Evolutionary conservation across 1,140 invertebrate species (phyloP), one percentile per base, ranked within the genome.

Genomic region (Drosophila varians): DNA sequence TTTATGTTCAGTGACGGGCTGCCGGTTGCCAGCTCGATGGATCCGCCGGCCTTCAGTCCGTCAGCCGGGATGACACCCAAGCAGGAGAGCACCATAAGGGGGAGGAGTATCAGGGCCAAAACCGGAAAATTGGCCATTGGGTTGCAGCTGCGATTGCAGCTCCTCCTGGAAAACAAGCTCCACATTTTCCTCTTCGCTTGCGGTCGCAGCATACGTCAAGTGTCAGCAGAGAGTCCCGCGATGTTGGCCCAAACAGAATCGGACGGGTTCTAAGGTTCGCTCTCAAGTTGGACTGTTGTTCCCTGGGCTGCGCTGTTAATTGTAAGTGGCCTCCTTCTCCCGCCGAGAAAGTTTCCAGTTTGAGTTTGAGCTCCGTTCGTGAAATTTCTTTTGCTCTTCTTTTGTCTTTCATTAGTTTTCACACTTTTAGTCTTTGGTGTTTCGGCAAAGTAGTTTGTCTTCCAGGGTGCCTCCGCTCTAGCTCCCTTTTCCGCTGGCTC

Each of bases 361-460:
- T 65, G 42, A 55, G 51, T 49, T 77, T 61, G 42, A 47, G 54
- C 68, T 69, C 19, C 54, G 51, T 36, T 72, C 64, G 55, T 52
- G 66, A 38, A 76, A 82, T 42, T 58, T 72, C 45, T 56, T 61
- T 60, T 47, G 38, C 72, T 55, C 19, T 66, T 40, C 51, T 45
- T 72, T 75, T 65, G 77, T 53, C 58, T 79, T 55, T 76, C 70
- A 76, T 86, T 80, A 80, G 53, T 80, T 84, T 84, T 84, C 76
- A 80, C 80, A 86, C 82, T 73, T 83, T 71, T 58, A 40, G 56
- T 74, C 71, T 78, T 54, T 68, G 51, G 58, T 80, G 43, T 70
- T 86, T 55, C 55, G 61, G 48, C 54, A 61, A 31, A 80, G 42
- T 58, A 57, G 77, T 74, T 82, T 73, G 77, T 80, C 66, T 80